Evolutionary conservation across 2,888 invertebrate species (phyloP), one percentile per base, ranked within the genome.

Genomic region (Marronus borbonicus): DNA sequence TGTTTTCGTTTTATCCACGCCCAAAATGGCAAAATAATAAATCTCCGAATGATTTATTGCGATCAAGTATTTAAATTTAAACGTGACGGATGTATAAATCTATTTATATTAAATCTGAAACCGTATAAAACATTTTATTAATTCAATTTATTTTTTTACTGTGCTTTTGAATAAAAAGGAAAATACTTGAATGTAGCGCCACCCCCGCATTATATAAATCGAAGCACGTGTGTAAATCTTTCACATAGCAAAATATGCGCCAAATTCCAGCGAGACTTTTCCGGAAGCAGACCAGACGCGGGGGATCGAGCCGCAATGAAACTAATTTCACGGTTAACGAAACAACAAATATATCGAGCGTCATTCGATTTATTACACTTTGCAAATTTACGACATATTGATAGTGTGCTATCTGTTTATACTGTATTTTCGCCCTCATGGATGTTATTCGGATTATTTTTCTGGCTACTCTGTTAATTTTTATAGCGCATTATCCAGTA

Each of bases 251-350:
- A 58, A 58, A 58, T 58, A 58, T 58, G 20, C 65, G 44, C 44
- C 65, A 36, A 58, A 31, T 55, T 17, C 36, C 55, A 58, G 36
- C 58, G 31, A 55, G 31, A 58, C 17, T 58, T 70, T 52, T 36
- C 69, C 31, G 39, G 20, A 36, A 65, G 8, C 36, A n/a, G 55
- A 52, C 31, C 55, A 8, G 52, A 58, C 17, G 55, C 55, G 55
- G 24, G 8, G 55, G 20, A 20, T n/a, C 20, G 2, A 58, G 20
- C 44, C 24, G 55, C 55, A 58, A 58, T 55, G 70, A 36, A 55
- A 70, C 36, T 70, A 70, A 70, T 70, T 70, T 70, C 70, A 70
- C 70, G 70, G 36, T 70, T 70, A 70, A 70, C 70, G 31, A 70
- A 70, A 70, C 70, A 70, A 70, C 70, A 70, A 70, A 70, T 58